These are phyloP conservation scores for Rotaria magnacalcarata DNA, from an alignment of 2,888 invertebrate genomes.

Conservation along the genomic window DNA sequence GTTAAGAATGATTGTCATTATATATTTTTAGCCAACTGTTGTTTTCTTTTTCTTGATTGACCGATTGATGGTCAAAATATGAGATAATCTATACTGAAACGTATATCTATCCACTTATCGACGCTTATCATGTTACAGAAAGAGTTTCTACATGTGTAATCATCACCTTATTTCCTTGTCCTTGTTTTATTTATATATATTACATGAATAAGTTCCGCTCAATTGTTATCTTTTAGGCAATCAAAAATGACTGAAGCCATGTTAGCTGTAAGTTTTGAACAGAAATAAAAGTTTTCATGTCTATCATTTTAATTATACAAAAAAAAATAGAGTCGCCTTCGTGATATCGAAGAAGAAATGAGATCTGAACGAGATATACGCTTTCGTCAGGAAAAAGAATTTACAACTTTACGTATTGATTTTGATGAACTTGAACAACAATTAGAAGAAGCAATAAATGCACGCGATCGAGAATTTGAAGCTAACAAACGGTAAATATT, in stretches of 20 bases:
- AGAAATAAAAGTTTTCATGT: too few relatives aligned
- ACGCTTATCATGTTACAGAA: not conserved
- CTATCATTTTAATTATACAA: not conserved
- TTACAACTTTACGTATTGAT: constrained; percentile 36
- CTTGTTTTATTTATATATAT: not conserved
- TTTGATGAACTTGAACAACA: constrained; percentile 44
- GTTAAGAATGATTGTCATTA: not conserved
- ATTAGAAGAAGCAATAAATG: constrained; percentile 37
- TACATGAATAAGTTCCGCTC: not conserved
- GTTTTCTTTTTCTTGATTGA: not conserved
- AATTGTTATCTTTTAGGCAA: not conserved
- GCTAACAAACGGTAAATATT: constrained; percentile 4
- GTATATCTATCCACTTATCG: not conserved
- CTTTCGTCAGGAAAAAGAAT: constrained; percentile 45
- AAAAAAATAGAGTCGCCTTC: constrained; percentile 39
- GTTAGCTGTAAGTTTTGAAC: not conserved
- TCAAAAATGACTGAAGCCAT: constrained; percentile 29
- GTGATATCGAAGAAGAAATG: constrained; percentile 46
- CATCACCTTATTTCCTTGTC: not conserved
- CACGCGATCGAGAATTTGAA: constrained; percentile 42
- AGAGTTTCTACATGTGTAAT: not conserved
- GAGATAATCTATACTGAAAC: not conserved
- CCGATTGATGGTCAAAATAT: not conserved
- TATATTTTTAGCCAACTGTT: not conserved
- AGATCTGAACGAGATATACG: constrained; percentile 42